Evolutionary conservation across 2,113 vertebrate species (phyloP).

Genomic region (Dissostichus mawsoni): DNA sequence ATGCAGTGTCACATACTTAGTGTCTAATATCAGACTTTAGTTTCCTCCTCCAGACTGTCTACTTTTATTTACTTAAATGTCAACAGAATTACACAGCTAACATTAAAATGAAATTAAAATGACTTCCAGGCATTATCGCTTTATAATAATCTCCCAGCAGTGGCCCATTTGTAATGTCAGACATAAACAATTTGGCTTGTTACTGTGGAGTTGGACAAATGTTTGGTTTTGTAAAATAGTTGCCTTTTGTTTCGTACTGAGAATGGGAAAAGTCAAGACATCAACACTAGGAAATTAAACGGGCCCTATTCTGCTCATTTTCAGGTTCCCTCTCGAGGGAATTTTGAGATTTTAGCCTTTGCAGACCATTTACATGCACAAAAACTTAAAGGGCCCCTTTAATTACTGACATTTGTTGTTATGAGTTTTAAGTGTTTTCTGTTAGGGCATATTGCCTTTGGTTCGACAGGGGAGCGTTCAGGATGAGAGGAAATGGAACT

Average conservation of each 20-base stretch:
- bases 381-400: too few relatives aligned
- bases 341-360: too few relatives aligned
- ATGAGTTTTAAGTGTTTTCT: too few relatives aligned
- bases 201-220: too few relatives aligned
- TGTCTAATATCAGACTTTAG: neutral
- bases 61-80: constrained; percentile 35
- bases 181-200: neutral
- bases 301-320: too few relatives aligned
- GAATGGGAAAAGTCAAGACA: neutral
- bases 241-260: neutral
- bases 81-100: constrained; percentile 13
- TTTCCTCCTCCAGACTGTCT: neutral
- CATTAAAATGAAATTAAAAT: constrained; percentile 13
- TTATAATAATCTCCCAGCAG: neutral
- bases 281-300: neutral
- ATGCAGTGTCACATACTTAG: neutral
- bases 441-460: too few relatives aligned
- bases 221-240: too few relatives aligned
- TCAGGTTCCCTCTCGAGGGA: too few relatives aligned
- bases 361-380: too few relatives aligned
- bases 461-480: too few relatives aligned
- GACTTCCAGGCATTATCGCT: constrained; percentile 1
- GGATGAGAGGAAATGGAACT: too few relatives aligned
- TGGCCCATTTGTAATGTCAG: constrained; percentile 11
- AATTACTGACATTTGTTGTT: too few relatives aligned